Conservation (phyloP, 1,140 invertebrate genomes). For the Trichoplusia ni region DNA sequence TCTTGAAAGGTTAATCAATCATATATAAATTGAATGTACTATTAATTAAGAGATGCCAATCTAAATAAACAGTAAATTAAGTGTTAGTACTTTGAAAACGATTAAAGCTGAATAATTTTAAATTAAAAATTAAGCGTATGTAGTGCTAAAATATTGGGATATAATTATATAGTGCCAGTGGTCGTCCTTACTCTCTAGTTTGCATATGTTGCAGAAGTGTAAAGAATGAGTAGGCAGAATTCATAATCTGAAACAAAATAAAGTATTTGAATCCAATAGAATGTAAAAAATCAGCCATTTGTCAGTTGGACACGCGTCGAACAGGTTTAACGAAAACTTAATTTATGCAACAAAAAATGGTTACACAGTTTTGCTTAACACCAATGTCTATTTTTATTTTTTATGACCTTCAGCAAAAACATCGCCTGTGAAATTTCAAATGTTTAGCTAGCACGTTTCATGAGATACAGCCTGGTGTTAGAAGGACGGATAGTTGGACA, state of each 20-base stretch:
- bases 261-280: neutral
- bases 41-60: neutral
- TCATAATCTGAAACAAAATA: conserved; percentile 50
- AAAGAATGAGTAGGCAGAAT: conserved; percentile 66
- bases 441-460: no score
- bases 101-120: neutral
- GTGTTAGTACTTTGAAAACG: neutral
- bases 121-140: neutral
- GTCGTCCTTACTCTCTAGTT: no score
- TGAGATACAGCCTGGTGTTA: no score
- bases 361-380: no score
- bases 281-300: no score
- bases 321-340: no score
- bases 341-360: no score
- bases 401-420: no score
- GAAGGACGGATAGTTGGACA: no score
- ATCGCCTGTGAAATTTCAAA: no score
- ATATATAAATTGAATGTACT: neutral
- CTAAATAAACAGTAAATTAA: neutral
- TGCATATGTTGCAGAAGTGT: conserved; percentile 60
- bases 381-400: no score
- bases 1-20: conserved; percentile 14
- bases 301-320: no score
- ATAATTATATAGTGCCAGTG: neutral
- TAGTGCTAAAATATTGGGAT: neutral